These are phyloP conservation scores for Takifugu bimaculatus DNA, from an alignment of 2,113 vertebrate genomes.

Conservation along the genomic window DNA sequence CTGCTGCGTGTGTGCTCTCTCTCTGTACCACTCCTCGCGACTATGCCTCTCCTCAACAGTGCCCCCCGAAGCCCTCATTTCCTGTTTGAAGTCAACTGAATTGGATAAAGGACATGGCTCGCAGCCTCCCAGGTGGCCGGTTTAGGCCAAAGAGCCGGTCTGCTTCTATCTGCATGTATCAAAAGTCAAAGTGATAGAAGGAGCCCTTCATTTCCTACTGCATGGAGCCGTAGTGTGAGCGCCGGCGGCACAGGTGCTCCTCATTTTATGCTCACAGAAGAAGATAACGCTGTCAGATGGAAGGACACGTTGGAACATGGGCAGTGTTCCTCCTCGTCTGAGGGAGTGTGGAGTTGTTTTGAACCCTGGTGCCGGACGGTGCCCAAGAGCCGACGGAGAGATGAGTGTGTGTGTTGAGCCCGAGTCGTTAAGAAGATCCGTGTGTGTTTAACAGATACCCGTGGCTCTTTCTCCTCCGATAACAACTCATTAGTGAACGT, in stretches of 20 bases:
- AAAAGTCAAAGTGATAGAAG: conserved; percentile 40
- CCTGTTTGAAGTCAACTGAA: conserved; percentile 67
- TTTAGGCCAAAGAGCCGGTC: conserved; percentile 35
- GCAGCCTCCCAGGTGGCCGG: conserved; percentile 48
- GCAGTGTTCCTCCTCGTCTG: conserved; percentile 33
- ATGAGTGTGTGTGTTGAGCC: conserved; percentile 49
- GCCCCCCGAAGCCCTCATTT: conserved; percentile 76
- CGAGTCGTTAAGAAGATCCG: conserved; percentile 65
- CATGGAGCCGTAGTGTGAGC: too few relatives aligned
- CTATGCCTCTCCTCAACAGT: conserved; percentile 44
- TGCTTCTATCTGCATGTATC: conserved; percentile 55
- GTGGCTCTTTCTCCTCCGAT: conserved; percentile 71
- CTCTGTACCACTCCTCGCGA: conserved; percentile 41
- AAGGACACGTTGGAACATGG: conserved; percentile 38
- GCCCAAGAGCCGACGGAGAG: conserved; percentile 51
- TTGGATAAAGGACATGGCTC: conserved; percentile 54
- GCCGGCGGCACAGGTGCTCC: conserved; percentile 32
- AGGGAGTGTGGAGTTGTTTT: conserved; percentile 7
- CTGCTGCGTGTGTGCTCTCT: conserved; percentile 40
- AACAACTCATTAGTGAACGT: conserved; percentile 78
- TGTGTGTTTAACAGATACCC: conserved; percentile 77
- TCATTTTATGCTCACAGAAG: conserved; percentile 29
- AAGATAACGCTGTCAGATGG: conserved; percentile 16
- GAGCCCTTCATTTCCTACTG: conserved; percentile 23
- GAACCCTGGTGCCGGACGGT: conserved; percentile 24